These are phyloP conservation scores for Drosophila heteroneura DNA, from an alignment of 2,888 invertebrate genomes.

Conservation along the genomic window DNA sequence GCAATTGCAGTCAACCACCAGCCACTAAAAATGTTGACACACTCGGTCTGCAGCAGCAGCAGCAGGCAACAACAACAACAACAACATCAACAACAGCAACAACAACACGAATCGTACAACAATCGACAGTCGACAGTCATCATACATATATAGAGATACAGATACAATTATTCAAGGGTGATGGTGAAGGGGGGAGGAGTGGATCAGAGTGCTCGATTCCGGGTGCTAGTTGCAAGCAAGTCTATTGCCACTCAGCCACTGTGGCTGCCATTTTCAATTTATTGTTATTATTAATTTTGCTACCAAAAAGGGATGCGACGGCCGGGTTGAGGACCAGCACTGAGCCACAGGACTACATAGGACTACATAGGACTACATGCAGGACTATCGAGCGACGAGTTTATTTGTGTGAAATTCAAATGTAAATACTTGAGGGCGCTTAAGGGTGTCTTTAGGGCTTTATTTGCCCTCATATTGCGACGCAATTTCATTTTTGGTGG, in stretches of 20 bases:
- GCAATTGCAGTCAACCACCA: slow-evolving; percentile 77
- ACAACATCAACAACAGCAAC: slow-evolving; percentile 4
- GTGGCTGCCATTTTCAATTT: slow-evolving; percentile 80
- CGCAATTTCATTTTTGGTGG: slow-evolving; percentile 50
- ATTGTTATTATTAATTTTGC: slow-evolving; percentile 80
- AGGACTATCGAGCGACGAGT: slow-evolving; percentile 62
- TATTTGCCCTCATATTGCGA: slow-evolving; percentile 71
- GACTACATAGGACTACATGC: slow-evolving; percentile 19
- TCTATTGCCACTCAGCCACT: slow-evolving; percentile 42
- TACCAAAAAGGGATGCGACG: slow-evolving; percentile 74
- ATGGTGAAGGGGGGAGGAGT: background rate
- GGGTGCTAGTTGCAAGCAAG: slow-evolving; percentile 44
- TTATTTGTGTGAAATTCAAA: slow-evolving; percentile 81
- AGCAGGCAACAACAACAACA: slow-evolving; percentile 3
- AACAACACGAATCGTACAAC: slow-evolving; percentile 20
- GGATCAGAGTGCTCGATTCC: slow-evolving; percentile 24
- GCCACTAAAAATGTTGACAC: slow-evolving; percentile 79
- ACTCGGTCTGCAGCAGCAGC: slow-evolving; percentile 48
- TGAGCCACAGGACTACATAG: slow-evolving; percentile 16
- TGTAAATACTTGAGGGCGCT: slow-evolving; percentile 80
- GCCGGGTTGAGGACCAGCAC: slow-evolving; percentile 7
- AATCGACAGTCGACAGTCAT: slow-evolving; percentile 26
- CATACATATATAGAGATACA: slow-evolving; percentile 33
- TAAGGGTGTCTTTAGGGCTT: slow-evolving; percentile 82
- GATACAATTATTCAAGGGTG: slow-evolving; percentile 31